Evolutionary conservation across 2,797 vertebrate genomes (phyloP), one percentile per base, ranked within the genome.

Genomic region (Myripristis jacobus): DNA sequence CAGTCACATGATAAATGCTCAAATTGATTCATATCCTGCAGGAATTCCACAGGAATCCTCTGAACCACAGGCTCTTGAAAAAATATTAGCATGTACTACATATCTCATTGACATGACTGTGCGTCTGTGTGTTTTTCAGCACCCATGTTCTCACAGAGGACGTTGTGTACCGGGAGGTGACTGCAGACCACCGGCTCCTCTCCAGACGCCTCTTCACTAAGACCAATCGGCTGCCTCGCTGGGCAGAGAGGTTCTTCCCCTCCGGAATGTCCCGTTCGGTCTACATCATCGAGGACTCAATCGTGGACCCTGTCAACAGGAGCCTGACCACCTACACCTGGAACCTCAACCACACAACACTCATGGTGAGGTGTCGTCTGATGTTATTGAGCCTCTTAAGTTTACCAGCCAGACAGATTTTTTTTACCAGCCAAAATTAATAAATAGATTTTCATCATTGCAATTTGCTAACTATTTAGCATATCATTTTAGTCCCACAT

Each of bases 171-270:
- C 92, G 94, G 4, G 92, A 95, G 81, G 92, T 95, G 86, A 95
- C 94, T 0, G 59, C 86, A 0, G 94, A 95, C 89, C 80, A 92
- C 70, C 88, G 46, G 47, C 93, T 95, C 4, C 72, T 93, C 47
- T 89, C 94, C 53, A 91, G 94, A 19, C 94, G 94, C 24, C 92
- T 95, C 57, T 75, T 95, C 52, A 94, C 90, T 71, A 99, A 99
- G 95, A 99, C 97, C 91, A 98, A 97, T 84, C 95, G 96, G 52
- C 92, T 98, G 82, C 98, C 97, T 9, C 96, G 96, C 71, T 99
- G 97, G 98, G 97, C 97, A 0, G 96, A 99, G 87, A 87, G 86
- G 15, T 80, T 98, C 75, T 96, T 99, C 84, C 96, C 97, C 0
- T 46, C 91, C 13, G 96, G 96, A 22, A 95, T 97, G n/a, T 93